Evolutionary conservation across 2,888 invertebrate species (phyloP).

Genomic region (Zaprionus bogoriensis): DNA sequence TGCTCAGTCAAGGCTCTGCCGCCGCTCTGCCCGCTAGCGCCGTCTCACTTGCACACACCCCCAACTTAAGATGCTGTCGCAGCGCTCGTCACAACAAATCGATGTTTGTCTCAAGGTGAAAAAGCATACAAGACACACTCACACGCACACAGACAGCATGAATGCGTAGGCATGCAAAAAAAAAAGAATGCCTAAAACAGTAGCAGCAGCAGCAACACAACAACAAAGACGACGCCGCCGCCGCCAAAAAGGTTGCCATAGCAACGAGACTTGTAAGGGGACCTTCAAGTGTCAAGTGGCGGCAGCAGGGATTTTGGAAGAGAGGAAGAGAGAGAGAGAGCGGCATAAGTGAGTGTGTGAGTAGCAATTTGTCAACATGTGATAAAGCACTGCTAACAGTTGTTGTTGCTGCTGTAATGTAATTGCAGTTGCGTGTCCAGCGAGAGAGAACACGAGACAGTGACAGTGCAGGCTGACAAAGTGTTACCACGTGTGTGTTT

Average conservation of each 20-base stretch:
- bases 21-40: neutral
- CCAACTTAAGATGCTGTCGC: slow-evolving; percentile 31
- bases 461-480: slow-evolving; percentile 12
- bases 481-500: slow-evolving; percentile 40
- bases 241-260: slow-evolving; percentile 51
- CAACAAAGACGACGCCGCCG: slow-evolving; percentile 28
- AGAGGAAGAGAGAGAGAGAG: neutral
- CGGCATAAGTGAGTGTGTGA: neutral
- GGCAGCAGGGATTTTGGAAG: slow-evolving; percentile 19
- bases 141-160: neutral
- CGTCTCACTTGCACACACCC: slow-evolving; percentile 8
- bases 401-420: slow-evolving; percentile 36
- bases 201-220: slow-evolving; percentile 20
- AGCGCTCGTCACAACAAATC: slow-evolving; percentile 68
- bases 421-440: slow-evolving; percentile 60
- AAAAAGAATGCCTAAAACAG: slow-evolving; percentile 36
- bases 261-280: slow-evolving; percentile 55
- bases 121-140: slow-evolving; percentile 36
- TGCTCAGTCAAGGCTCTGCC: slow-evolving; percentile 14
- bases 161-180: slow-evolving; percentile 41
- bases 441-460: neutral
- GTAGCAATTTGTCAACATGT: slow-evolving; percentile 66
- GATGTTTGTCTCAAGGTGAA: slow-evolving; percentile 73
- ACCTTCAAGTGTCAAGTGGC: slow-evolving; percentile 64
- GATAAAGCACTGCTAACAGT: slow-evolving; percentile 33